phyloP scores from a whole-genome alignment of 2,113 vertebrate species.

The Phyllostomus discolor region DNA sequence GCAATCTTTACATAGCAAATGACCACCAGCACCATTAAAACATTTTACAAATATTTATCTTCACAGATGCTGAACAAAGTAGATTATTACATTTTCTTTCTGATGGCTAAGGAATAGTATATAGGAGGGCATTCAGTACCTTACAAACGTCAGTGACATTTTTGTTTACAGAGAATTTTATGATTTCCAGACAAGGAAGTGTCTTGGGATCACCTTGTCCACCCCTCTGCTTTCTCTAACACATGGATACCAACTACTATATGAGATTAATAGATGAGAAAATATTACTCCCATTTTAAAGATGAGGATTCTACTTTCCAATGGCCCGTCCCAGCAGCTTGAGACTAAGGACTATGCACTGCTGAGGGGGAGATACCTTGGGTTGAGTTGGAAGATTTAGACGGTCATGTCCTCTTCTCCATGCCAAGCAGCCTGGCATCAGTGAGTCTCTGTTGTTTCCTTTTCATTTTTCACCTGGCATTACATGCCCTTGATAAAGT shows the following conservation, averaged over 20 bases:
- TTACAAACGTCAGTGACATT: background rate
- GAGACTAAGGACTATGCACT: too few relatives aligned
- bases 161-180: background rate
- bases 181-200: background rate
- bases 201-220: background rate
- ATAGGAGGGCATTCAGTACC: background rate
- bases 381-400: background rate
- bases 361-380: background rate
- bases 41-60: background rate
- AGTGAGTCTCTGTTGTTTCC: background rate
- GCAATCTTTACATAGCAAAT: background rate
- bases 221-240: background rate
- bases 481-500: background rate
- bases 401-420: background rate
- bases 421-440: too few relatives aligned
- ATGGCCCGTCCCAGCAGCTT: background rate
- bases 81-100: background rate
- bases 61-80: background rate
- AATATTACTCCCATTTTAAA: background rate
- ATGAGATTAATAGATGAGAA: background rate
- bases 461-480: background rate
- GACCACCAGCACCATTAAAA: background rate
- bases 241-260: too few relatives aligned
- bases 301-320: background rate
- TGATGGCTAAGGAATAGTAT: too few relatives aligned